Percentiles rank a stretch among this genome's conserved stretches.
phyloP scores from a whole-genome alignment of 2,888 invertebrate species.

The Lagria hirta region DNA sequence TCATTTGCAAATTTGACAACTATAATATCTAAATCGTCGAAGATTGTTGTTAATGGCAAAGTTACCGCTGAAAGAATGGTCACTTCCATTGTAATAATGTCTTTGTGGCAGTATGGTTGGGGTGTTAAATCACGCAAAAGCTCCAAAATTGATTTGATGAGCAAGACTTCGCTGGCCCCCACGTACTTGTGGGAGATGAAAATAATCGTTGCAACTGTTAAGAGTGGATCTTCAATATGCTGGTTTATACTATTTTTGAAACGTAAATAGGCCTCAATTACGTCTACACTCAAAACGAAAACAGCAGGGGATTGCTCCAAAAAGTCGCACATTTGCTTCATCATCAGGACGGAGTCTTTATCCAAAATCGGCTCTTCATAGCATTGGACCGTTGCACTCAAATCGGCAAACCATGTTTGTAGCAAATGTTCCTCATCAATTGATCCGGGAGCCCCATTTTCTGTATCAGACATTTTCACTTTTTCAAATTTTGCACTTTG shows the following conservation, averaged over 20 bases:
- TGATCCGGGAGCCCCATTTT: too few species aligned
- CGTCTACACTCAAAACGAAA: constrained; percentile 19
- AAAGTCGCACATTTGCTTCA: constrained; percentile 17
- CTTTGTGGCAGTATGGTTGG: constrained; percentile 2
- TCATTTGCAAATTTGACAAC: constrained; percentile 14
- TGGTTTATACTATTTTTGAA: constrained; percentile 9
- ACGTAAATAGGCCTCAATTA: constrained; percentile 18
- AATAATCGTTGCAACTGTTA: constrained; percentile 6
- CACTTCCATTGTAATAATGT: constrained; percentile 10
- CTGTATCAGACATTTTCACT: too few species aligned
- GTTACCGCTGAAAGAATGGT: too few species aligned
- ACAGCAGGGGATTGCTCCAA: constrained; percentile 15
- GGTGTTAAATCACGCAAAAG: constrained; percentile 11
- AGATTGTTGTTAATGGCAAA: constrained; percentile 10
- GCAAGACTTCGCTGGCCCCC: constrained; percentile 13
- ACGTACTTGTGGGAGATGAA: constrained; percentile 22
- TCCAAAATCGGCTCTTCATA: constrained; percentile 10
- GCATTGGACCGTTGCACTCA: not conserved
- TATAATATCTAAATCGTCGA: constrained; percentile 18
- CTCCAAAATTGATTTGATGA: constrained; percentile 13
- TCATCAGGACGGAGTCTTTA: not conserved
- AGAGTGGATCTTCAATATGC: constrained; percentile 18
- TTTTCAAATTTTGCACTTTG: too few species aligned
- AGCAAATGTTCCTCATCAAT: too few species aligned
- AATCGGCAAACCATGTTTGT: too few species aligned